Evolutionary conservation across 2,113 vertebrate species (phyloP).

Genomic region (Solea senegalensis): DNA sequence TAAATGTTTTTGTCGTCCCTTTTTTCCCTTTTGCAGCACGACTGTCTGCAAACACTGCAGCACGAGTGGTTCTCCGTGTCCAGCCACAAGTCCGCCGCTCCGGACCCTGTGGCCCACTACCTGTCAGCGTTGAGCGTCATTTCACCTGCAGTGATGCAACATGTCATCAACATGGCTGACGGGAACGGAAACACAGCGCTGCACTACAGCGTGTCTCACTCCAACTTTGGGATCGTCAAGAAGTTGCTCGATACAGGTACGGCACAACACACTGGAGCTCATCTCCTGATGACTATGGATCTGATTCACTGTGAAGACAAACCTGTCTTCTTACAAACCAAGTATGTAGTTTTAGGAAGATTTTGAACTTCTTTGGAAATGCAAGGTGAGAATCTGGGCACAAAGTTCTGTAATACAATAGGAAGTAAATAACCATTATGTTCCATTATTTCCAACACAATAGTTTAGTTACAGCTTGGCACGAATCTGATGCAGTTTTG

Average conservation of each 20-base stretch:
- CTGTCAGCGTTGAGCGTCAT: slow-evolving; percentile 84
- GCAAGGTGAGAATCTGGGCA: too few species aligned
- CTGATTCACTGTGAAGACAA: too few species aligned
- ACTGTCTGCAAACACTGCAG: slow-evolving; percentile 90
- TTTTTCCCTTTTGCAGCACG: slow-evolving; percentile 79
- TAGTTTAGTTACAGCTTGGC: too few species aligned
- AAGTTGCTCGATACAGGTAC: slow-evolving; percentile 91
- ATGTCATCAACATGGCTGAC: slow-evolving; percentile 93
- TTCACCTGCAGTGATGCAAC: slow-evolving; percentile 85
- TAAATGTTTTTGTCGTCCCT: not conserved
- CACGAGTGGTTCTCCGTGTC: slow-evolving; percentile 97
- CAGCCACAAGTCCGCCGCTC: slow-evolving; percentile 89
- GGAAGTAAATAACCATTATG: too few species aligned
- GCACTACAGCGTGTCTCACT: slow-evolving; percentile 98
- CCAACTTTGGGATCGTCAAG: slow-evolving; percentile 94
- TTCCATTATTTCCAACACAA: too few species aligned
- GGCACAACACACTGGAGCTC: not conserved
- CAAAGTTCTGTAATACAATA: too few species aligned
- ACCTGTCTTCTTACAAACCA: too few species aligned
- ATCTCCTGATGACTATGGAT: not conserved
- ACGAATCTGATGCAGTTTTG: too few species aligned
- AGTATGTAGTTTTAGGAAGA: too few species aligned
- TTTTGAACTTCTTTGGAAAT: too few species aligned
- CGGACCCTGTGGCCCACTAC: slow-evolving; percentile 88
- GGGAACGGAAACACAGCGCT: slow-evolving; percentile 96